These are phyloP conservation scores for Linyphia triangularis DNA, from an alignment of 2,888 invertebrate genomes.

Conservation along the genomic window DNA sequence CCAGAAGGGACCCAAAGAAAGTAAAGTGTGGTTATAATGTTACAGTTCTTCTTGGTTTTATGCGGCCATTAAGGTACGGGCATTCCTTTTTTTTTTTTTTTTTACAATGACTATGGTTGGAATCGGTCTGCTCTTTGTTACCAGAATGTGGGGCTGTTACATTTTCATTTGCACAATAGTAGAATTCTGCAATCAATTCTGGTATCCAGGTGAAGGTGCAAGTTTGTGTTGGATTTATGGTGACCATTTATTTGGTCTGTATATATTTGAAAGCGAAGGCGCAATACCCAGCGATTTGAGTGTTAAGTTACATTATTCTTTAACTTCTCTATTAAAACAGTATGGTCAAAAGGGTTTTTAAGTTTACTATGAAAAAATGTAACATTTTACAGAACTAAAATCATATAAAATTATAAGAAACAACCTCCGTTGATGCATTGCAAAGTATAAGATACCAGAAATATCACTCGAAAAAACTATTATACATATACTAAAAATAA, in stretches of 20 bases:
- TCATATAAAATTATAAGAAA: no score
- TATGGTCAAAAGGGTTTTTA: no score
- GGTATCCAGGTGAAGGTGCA: slow-evolving; percentile 4
- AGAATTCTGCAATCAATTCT: slow-evolving; percentile 26
- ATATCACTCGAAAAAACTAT: no score
- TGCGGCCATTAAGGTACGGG: slow-evolving; percentile 22
- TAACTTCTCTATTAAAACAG: no score
- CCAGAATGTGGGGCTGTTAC: slow-evolving; percentile 15
- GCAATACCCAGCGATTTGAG: no score
- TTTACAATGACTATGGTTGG: not conserved
- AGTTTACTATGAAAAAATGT: no score
- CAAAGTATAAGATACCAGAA: no score
- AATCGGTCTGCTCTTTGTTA: slow-evolving; percentile 29
- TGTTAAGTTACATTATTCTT: no score
- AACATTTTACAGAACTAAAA: no score
- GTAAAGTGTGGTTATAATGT: slow-evolving; percentile 45
- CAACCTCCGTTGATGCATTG: no score
- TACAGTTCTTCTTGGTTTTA: slow-evolving; percentile 21
- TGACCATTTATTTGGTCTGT: slow-evolving; percentile 9
- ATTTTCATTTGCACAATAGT: slow-evolving; percentile 50
- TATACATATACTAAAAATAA: no score
- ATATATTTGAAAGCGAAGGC: no score
- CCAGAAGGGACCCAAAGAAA: not conserved
- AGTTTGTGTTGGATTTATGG: slow-evolving; percentile 19
- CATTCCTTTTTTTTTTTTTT: slow-evolving; percentile 1